These are phyloP conservation scores for Lordiphosa fenestrarum DNA, from an alignment of 2,888 invertebrate genomes.

Conservation along the genomic window DNA sequence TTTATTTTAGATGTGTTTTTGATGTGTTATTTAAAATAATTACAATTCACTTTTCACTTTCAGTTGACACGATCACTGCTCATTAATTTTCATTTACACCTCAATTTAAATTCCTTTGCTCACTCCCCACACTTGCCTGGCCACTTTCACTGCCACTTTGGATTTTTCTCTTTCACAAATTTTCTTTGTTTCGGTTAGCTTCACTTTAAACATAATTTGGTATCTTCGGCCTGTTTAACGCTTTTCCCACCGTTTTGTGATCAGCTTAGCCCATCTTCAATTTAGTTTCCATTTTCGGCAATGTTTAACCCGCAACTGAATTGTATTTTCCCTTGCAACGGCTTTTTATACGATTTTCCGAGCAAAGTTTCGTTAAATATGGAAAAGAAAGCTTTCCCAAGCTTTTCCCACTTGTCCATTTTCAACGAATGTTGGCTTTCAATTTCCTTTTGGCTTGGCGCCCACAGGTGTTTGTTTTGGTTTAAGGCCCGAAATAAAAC, in stretches of 20 bases:
- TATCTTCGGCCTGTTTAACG: slow-evolving; percentile 37
- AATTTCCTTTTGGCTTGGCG: slow-evolving; percentile 16
- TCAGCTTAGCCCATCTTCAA: slow-evolving; percentile 16
- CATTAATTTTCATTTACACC: not conserved
- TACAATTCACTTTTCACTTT: no score
- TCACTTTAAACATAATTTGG: slow-evolving; percentile 39
- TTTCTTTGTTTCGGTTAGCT: slow-evolving; percentile 1
- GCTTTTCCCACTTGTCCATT: slow-evolving; percentile 16
- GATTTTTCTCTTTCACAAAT: slow-evolving; percentile 12
- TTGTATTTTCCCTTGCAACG: slow-evolving; percentile 47
- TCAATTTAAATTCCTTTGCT: slow-evolving; percentile 5
- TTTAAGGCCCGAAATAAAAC: slow-evolving; percentile 15
- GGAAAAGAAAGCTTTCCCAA: slow-evolving; percentile 31
- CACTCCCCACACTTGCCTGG: slow-evolving; percentile 23
- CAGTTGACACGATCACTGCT: no score
- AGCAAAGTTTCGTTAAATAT: slow-evolving; percentile 25
- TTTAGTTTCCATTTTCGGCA: slow-evolving; percentile 32
- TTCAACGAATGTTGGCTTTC: slow-evolving; percentile 26
- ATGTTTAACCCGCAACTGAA: slow-evolving; percentile 68
- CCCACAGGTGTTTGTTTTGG: slow-evolving; percentile 67
- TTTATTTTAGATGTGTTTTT: no score
- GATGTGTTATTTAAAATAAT: no score
- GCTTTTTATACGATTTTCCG: slow-evolving; percentile 26
- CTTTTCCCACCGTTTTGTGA: slow-evolving; percentile 24
- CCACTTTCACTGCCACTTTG: slow-evolving; percentile 10